A percentile compares a stretch with the other conserved stretches of the same genome.
These are phyloP conservation scores for Polypedilum pembai DNA, from an alignment of 1,140 invertebrate species.

Conservation along the genomic window DNA sequence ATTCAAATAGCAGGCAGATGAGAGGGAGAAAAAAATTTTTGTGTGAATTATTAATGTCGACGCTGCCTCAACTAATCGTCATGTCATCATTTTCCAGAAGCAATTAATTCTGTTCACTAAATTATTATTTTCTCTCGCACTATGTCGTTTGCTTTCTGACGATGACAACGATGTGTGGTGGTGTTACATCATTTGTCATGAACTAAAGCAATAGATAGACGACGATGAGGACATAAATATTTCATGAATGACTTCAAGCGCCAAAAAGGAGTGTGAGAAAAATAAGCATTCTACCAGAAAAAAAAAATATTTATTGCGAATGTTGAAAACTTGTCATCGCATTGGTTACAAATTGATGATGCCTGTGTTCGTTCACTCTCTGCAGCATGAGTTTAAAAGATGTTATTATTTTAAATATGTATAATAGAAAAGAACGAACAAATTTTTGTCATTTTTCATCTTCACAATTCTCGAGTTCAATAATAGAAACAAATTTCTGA, in stretches of 20 bases:
- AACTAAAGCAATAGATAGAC: not conserved
- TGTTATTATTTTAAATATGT: too few relatives aligned
- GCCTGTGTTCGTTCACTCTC: not conserved
- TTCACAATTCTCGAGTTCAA: too few relatives aligned
- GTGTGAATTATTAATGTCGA: not conserved
- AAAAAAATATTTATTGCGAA: not conserved
- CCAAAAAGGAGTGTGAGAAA: not conserved
- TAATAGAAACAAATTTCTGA: too few relatives aligned
- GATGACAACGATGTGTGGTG: too few relatives aligned
- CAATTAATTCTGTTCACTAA: constrained; percentile 1
- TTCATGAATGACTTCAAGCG: not conserved
- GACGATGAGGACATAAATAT: not conserved
- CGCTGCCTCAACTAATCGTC: not conserved
- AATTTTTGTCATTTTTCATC: too few relatives aligned
- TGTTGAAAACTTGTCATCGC: constrained; percentile 9
- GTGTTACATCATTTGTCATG: constrained; percentile 6
- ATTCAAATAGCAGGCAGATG: not conserved
- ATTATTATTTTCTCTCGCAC: too few relatives aligned
- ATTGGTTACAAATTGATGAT: constrained; percentile 13
- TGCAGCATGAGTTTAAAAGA: too few relatives aligned
- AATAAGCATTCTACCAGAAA: not conserved
- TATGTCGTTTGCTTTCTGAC: too few relatives aligned
- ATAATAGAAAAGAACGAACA: too few relatives aligned
- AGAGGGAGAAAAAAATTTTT: too few relatives aligned
- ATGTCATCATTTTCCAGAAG: not conserved